Conservation (phyloP, 2,113 vertebrate genomes). For the Hydropotes inermis region DNA sequence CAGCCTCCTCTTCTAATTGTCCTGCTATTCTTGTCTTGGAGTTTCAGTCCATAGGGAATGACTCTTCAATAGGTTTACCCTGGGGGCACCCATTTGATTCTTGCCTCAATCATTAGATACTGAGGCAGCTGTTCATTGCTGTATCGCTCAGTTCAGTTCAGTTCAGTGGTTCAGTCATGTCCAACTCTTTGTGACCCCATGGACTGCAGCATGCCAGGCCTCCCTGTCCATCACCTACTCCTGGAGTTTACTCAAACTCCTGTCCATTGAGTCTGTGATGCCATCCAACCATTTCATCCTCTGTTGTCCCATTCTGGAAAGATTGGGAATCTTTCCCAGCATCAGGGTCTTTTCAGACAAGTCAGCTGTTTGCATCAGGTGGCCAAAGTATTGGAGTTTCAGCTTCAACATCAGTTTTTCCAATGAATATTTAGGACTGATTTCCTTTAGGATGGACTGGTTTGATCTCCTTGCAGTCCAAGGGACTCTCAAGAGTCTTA, state of each 20-base stretch:
- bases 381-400: background rate
- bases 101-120: background rate
- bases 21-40: background rate
- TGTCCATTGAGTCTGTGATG: background rate
- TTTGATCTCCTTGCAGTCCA: background rate
- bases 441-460: background rate
- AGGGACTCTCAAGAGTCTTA: background rate
- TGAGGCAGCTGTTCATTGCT: background rate
- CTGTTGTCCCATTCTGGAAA: background rate
- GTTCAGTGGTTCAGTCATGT: background rate
- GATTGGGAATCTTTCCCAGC: background rate
- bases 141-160: background rate
- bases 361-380: background rate
- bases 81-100: background rate
- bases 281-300: background rate
- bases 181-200: background rate
- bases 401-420: background rate
- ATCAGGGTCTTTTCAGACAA: background rate
- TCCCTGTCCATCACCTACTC: background rate
- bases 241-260: accelerated
- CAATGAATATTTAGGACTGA: background rate
- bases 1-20: background rate
- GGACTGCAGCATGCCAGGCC: background rate
- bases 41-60: background rate
- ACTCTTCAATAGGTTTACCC: background rate